Conservation (phyloP, 2,797 vertebrate genomes). For the Thunnus albacares region DNA sequence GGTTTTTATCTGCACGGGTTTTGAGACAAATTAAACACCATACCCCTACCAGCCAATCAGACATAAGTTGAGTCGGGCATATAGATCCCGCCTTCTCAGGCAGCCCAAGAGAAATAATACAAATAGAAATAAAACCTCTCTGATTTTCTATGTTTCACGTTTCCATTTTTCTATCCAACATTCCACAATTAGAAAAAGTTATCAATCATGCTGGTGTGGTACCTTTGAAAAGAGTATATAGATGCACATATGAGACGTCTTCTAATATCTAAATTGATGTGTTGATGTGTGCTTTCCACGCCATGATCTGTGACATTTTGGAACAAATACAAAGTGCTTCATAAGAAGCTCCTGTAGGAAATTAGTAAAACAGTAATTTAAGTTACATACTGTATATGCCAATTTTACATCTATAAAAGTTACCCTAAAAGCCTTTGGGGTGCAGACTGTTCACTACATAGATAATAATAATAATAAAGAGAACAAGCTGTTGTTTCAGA, state of each 20-base stretch:
- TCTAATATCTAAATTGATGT: not conserved
- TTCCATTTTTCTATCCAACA: too few species aligned
- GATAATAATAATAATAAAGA: not conserved
- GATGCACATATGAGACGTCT: not conserved
- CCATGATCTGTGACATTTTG: too few species aligned
- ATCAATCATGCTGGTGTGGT: not conserved
- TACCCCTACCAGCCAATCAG: too few species aligned
- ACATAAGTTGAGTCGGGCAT: too few species aligned
- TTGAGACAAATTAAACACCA: too few species aligned
- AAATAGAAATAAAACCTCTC: too few species aligned
- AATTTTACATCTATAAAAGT: not conserved
- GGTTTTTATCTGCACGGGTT: too few species aligned
- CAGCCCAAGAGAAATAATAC: too few species aligned
- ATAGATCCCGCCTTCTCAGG: too few species aligned
- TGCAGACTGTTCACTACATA: constrained; percentile 1
- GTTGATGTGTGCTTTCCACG: not conserved
- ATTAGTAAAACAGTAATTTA: too few species aligned
- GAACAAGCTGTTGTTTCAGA: not conserved
- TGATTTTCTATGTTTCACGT: too few species aligned
- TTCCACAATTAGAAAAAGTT: not conserved
- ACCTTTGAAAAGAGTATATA: too few species aligned
- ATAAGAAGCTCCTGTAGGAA: not conserved
- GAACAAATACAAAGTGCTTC: not conserved
- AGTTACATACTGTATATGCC: not conserved
- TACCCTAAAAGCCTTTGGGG: not conserved